Evolutionary conservation across 37 sponge, comb jelly and placozoan genomes (phyloP).

Genomic region (Axinella damicornis): DNA sequence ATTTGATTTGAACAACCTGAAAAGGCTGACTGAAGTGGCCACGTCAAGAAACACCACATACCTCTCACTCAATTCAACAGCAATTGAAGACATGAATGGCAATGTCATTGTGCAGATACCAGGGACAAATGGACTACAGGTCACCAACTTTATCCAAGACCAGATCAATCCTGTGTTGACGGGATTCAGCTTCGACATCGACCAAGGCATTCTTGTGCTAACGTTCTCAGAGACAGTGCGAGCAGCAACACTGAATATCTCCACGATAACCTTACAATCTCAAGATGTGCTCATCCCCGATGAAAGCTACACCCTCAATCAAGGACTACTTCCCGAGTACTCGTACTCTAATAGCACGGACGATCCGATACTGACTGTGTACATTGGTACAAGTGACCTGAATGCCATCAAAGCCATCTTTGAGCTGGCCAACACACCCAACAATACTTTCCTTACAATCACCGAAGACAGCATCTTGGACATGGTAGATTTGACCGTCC

Average conservation of each 20-base stretch:
- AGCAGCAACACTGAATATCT: slow-evolving; percentile 65
- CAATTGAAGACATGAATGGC: slow-evolving; percentile 83
- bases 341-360: slow-evolving; percentile 60
- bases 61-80: slow-evolving; percentile 65
- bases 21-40: slow-evolving; percentile 78
- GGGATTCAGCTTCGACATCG: slow-evolving; percentile 70
- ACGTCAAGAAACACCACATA: slow-evolving; percentile 75
- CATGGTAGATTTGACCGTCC: slow-evolving; percentile 65
- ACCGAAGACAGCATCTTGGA: slow-evolving; percentile 59
- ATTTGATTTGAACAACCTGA: slow-evolving; percentile 81
- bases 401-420: slow-evolving; percentile 80
- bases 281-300: not conserved
- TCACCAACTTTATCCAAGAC: slow-evolving; percentile 65
- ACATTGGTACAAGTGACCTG: slow-evolving; percentile 64
- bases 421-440: slow-evolving; percentile 61
- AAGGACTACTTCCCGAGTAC: slow-evolving; percentile 19
- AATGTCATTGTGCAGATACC: slow-evolving; percentile 67
- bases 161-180: slow-evolving; percentile 57
- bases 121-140: slow-evolving; percentile 53
- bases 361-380: slow-evolving; percentile 57
- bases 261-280: slow-evolving; percentile 71
- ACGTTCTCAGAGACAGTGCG: slow-evolving; percentile 90
- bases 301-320: slow-evolving; percentile 45
- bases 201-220: slow-evolving; percentile 69
- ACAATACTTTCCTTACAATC: slow-evolving; percentile 75